Evolutionary conservation across 2,797 vertebrate species (phyloP), one percentile per base, ranked within the genome.

Genomic region (Lepus townsendii): DNA sequence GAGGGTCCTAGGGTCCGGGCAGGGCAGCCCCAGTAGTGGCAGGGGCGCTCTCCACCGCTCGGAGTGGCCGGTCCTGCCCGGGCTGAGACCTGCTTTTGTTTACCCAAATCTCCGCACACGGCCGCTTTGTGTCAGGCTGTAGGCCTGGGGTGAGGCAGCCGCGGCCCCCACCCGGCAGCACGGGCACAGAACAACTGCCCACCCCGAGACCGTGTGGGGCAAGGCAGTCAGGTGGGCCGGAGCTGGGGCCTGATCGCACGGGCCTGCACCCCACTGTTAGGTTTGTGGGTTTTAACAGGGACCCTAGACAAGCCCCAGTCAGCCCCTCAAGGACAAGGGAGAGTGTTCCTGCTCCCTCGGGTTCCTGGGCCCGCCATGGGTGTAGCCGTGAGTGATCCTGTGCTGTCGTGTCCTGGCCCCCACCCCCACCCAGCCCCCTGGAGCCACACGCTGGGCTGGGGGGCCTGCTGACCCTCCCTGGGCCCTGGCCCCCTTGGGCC

Each of bases 1-100:
- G 60, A 91, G 88, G 93, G 92, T 90, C 83, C 69, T 79, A 84
- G 71, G 54, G 82, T 65, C 78, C 76, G 83, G 94, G 57, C 79
- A 65, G 50, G 63, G 78, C 93, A 90, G 47, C 90, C 93, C 93
- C 66, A 60, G 88, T 92, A 93, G 9, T 71, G 27, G 60, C 35
- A 13, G 71, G 78, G 93, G 38, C 22, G 66, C n/a, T 35, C 22
- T 52, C 50, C 73, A 66, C 89, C 47, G 52, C 35, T 30, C 69
- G 22, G 38, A 80, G 24, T 38, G 16, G 38, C 63, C n/a, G 30
- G 65, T 11, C 6, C 32, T 2, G 12, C 38, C 65, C 2, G 5
- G 47, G 57, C 87, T 5, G 17, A 38, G 60, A 24, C 57, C 82
- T 38, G 66, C 88, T n/a, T 85, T 50, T 24, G 9, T 32, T 42